phyloP scores from a whole-genome alignment of 2,113 vertebrate genomes.

The Laterallus jamaicensis region DNA sequence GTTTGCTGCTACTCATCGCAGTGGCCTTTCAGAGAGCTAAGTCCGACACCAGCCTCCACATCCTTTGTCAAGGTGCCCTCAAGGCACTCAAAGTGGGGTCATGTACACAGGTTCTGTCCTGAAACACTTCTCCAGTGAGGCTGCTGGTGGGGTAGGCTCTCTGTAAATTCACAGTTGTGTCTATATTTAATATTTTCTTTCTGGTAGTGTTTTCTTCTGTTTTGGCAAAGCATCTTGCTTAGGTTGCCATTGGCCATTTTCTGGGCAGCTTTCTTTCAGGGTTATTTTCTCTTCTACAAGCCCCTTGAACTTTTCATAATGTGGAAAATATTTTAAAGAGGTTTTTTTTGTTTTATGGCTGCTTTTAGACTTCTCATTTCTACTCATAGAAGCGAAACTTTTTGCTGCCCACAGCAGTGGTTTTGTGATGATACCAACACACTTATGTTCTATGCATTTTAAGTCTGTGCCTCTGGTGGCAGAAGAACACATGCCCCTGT shows the following conservation, averaged over 20 bases:
- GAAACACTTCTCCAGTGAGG: background rate
- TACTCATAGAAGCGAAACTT: background rate
- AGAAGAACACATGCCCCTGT: background rate
- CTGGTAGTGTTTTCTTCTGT: background rate
- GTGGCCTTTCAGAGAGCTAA: background rate
- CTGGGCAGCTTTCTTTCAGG: background rate
- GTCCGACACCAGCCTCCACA: accelerated
- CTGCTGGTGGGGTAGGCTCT: background rate
- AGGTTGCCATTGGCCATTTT: background rate
- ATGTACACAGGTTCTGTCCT: background rate
- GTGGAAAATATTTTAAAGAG: background rate
- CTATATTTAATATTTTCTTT: background rate
- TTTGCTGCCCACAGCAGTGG: background rate
- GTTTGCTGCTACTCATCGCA: background rate
- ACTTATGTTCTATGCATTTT: background rate
- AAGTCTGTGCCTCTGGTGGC: background rate
- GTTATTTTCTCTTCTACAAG: background rate
- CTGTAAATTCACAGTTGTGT: background rate
- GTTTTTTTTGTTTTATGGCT: background rate
- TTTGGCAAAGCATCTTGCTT: background rate
- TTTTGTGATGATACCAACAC: background rate
- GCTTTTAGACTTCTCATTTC: background rate
- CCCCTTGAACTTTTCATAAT: background rate
- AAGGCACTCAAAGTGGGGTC: background rate
- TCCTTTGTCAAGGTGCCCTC: background rate